Evolutionary conservation across 2,113 vertebrate genomes (phyloP).

Genomic region (Pseudopodoces humilis): DNA sequence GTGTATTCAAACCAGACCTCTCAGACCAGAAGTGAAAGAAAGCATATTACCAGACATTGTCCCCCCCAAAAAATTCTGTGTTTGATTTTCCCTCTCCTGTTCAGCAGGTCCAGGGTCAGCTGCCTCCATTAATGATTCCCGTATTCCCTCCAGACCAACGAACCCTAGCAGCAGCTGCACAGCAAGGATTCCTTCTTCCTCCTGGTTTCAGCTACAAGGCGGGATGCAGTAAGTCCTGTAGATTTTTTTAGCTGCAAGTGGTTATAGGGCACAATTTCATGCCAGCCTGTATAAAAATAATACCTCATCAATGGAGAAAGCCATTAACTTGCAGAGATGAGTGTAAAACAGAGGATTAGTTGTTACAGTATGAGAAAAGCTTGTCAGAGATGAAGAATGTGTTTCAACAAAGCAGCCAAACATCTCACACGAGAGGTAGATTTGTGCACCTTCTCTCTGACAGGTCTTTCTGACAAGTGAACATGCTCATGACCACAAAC

Average conservation of each 20-base stretch:
- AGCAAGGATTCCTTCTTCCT: constrained; percentile 97
- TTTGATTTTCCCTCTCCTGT: constrained; percentile 78
- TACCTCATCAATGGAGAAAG: not conserved
- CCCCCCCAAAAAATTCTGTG: constrained; percentile 19
- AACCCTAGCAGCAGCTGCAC: constrained; percentile 95
- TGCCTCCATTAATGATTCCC: constrained; percentile 97
- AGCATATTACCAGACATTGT: not conserved
- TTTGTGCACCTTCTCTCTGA: constrained; percentile 5
- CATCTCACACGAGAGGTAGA: not conserved
- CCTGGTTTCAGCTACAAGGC: constrained; percentile 99
- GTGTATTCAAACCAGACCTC: not conserved
- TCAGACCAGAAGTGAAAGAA: not conserved
- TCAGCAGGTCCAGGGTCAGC: constrained; percentile 98
- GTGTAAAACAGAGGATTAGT: not conserved
- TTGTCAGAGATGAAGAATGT: not conserved
- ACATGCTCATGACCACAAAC: not conserved
- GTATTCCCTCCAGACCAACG: constrained; percentile 97
- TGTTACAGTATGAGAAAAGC: not conserved
- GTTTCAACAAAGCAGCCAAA: not conserved
- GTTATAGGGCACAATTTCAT: not conserved
- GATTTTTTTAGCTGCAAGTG: constrained; percentile 19
- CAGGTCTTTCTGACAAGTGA: constrained; percentile 23
- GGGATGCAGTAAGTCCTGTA: constrained; percentile 91
- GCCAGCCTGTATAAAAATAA: not conserved
- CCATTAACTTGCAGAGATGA: not conserved